A percentile compares a stretch with the other conserved stretches of the same genome.
Evolutionary conservation across 2,888 invertebrate species (phyloP).

Genomic region (Pristionchus maxplancki): DNA sequence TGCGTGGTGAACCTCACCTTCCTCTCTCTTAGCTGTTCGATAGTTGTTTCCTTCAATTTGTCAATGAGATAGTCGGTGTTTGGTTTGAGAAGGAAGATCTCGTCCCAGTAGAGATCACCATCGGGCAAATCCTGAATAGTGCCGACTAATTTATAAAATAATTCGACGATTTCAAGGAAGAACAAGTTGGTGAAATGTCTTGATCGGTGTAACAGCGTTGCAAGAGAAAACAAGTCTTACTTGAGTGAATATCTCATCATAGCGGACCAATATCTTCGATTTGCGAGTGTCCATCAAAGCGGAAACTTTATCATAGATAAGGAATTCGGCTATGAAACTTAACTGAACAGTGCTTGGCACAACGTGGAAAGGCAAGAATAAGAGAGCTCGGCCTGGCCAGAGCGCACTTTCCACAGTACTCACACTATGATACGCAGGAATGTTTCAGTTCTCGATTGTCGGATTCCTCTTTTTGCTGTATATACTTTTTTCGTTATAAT

Average conservation of each 20-base stretch:
- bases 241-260: conserved; percentile 48
- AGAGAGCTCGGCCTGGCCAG: background rate
- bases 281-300: conserved; percentile 30
- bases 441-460: background rate
- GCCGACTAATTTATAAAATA: too few relatives aligned
- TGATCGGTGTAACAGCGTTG: background rate
- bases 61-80: conserved; percentile 27
- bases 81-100: conserved; percentile 34
- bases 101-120: conserved; percentile 46
- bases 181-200: background rate
- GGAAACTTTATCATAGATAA: background rate
- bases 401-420: background rate
- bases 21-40: conserved; percentile 11
- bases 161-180: background rate
- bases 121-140: conserved; percentile 24
- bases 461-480: too few relatives aligned
- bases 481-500: too few relatives aligned
- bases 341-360: background rate
- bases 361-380: conserved; percentile 35
- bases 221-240: background rate
- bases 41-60: background rate
- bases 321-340: background rate
- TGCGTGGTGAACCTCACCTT: background rate
- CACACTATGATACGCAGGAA: background rate
- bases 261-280: conserved; percentile 44